Conservation (phyloP, 2,113 vertebrate genomes). For the Probosciger aterrimus region DNA sequence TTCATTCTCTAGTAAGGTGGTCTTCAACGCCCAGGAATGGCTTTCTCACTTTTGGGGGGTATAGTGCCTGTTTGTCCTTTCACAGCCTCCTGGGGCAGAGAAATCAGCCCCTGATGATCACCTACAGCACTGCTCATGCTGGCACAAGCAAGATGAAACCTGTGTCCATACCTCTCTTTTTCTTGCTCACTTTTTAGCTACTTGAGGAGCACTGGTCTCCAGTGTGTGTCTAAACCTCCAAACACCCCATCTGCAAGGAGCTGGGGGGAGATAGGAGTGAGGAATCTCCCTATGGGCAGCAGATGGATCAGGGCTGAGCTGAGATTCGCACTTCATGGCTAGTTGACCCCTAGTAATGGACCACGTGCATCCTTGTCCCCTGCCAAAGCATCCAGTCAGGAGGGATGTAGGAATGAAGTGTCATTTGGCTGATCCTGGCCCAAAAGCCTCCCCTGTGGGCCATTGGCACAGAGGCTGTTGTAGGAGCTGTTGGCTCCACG, state of each 20-base stretch:
- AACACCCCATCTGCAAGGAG: neutral
- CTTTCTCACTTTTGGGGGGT: neutral
- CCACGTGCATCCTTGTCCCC: neutral
- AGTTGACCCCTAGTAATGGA: neutral
- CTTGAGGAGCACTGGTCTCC: neutral
- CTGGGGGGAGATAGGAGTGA: neutral
- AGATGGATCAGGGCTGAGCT: neutral
- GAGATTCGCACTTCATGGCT: neutral
- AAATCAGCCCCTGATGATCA: neutral
- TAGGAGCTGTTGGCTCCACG: rapidly evolving
- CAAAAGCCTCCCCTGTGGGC: neutral
- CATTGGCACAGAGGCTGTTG: neutral
- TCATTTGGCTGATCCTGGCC: neutral
- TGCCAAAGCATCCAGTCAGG: neutral
- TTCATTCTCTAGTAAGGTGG: no score
- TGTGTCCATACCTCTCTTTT: neutral
- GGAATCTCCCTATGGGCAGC: neutral
- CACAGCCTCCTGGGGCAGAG: neutral
- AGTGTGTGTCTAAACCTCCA: neutral
- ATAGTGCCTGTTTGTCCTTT: neutral
- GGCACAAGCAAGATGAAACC: rapidly evolving
- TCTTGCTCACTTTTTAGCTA: neutral
- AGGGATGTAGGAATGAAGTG: neutral
- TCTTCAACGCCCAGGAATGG: neutral
- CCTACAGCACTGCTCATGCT: neutral